phyloP scores from a whole-genome alignment of 2,888 invertebrate species.

The Chelonus formosanus region DNA sequence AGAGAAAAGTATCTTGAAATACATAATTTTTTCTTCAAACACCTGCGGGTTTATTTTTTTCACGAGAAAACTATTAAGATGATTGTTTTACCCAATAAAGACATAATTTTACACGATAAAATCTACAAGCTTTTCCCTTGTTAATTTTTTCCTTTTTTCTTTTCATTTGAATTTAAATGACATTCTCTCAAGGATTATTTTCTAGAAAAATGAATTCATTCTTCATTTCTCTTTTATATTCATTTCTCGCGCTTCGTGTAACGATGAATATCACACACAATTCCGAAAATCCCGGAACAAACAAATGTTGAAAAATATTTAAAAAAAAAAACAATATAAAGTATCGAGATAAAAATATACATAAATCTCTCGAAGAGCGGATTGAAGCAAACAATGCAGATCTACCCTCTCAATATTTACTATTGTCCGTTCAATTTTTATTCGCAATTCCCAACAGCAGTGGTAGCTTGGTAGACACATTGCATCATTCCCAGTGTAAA shows the following conservation, averaged over 20 bases:
- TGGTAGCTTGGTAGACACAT: neutral
- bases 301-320: slow-evolving; percentile 1
- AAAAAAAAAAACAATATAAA: neutral
- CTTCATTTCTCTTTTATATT: slow-evolving; percentile 2
- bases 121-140: slow-evolving; percentile 37
- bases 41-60: slow-evolving; percentile 48
- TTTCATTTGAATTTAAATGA: slow-evolving; percentile 25
- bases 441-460: slow-evolving; percentile 30
- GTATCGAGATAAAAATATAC: neutral
- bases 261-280: neutral
- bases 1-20: slow-evolving; percentile 17
- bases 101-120: slow-evolving; percentile 52
- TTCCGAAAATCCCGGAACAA: slow-evolving; percentile 3
- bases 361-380: slow-evolving; percentile 11
- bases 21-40: slow-evolving; percentile 37
- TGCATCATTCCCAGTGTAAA: slow-evolving; percentile 25
- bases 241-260: too few species aligned
- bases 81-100: slow-evolving; percentile 58
- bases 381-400: slow-evolving; percentile 28
- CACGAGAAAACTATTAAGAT: slow-evolving; percentile 51
- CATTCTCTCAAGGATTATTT: slow-evolving; percentile 15
- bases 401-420: slow-evolving; percentile 1
- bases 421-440: slow-evolving; percentile 30
- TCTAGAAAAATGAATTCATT: slow-evolving; percentile 12
- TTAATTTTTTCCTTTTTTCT: slow-evolving; percentile 39